Percentiles rank a stretch among this genome's conserved stretches.
phyloP scores from a whole-genome alignment of 37 sponge, comb jelly and placozoan species.

The Aplysina aerophoba region DNA sequence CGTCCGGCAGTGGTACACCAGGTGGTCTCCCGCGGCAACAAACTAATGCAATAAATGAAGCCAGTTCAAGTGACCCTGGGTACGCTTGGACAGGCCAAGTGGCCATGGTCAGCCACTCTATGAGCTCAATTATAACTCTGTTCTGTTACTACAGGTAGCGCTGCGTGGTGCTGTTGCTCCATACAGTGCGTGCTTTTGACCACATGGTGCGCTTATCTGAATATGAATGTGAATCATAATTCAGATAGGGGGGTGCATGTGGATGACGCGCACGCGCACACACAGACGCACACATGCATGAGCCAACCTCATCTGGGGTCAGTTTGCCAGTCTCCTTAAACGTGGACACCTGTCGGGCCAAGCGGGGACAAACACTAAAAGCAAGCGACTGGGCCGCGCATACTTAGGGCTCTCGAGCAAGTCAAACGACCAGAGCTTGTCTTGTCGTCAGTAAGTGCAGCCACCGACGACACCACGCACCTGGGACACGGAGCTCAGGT shows the following conservation, averaged over 20 bases:
- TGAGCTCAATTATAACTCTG: no score
- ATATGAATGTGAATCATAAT: no score
- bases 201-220: no score
- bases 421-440: no score
- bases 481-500: slow-evolving; percentile 72
- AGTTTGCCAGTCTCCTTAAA: slow-evolving; percentile 95
- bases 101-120: neutral
- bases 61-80: no score
- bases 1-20: slow-evolving; percentile 98
- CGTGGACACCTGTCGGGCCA: slow-evolving; percentile 82
- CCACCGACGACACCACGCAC: slow-evolving; percentile 18
- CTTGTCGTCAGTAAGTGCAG: neutral
- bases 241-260: no score
- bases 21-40: slow-evolving; percentile 92
- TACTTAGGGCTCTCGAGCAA: no score
- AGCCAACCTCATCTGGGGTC: slow-evolving; percentile 94
- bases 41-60: slow-evolving; percentile 50
- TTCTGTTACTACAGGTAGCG: no score
- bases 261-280: no score
- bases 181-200: no score
- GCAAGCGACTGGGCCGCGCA: no score
- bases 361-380: neutral
- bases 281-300: neutral
- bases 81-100: neutral
- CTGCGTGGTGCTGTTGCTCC: no score